Base-by-base conservation (phyloP, 2,797 vertebrate species). In the Poecilia gillii region DNA sequence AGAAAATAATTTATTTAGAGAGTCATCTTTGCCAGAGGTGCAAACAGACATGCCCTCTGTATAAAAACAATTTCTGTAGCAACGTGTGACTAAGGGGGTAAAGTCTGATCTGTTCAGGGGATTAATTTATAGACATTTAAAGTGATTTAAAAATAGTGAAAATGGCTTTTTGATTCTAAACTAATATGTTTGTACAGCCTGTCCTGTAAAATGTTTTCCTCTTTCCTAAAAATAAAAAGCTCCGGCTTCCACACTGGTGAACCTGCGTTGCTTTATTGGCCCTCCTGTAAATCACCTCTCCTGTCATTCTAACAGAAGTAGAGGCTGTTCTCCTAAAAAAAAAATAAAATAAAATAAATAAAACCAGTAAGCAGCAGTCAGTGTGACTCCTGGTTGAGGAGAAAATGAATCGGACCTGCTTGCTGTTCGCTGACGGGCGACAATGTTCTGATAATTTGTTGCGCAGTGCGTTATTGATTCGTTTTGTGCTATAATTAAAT, bases 191-290 rank as follows among this genome's bases (percentile, higher is more conserved):
- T 89, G 90, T 87, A 91, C 77, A 80, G 73, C 59, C 71, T 55
- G 57, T 53, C 74, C 79, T 47, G 68, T 91, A 74, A 91, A 87
- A 80, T 84, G 73, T 92, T 85, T 85, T 89, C 86, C 91, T 90
- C 87, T 92, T 92, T 89, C 89, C 92, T 94, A 89, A 82, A 90
- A 95, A 95, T 95, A 95, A 96, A 64, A 92, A 7, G 72, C 85
- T 87, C 91, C 80, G 84, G 90, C 89, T 87, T 90, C 84, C 82
- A 86, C 78, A 62, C 80, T 86, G 83, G 75, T 85, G 71, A 59
- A 33, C 20, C 68, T 91, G 87, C 23, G 72, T 93, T 81, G 85
- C 79, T 91, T 93, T 80, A 89, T 86, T 62, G 88, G 66, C 33
- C 55, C 47, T 64, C 82, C 88, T 79, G 82, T 90, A 90, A 91